Conservation (phyloP, 1,140 invertebrate genomes). For the Notospermus geniculatus region DNA sequence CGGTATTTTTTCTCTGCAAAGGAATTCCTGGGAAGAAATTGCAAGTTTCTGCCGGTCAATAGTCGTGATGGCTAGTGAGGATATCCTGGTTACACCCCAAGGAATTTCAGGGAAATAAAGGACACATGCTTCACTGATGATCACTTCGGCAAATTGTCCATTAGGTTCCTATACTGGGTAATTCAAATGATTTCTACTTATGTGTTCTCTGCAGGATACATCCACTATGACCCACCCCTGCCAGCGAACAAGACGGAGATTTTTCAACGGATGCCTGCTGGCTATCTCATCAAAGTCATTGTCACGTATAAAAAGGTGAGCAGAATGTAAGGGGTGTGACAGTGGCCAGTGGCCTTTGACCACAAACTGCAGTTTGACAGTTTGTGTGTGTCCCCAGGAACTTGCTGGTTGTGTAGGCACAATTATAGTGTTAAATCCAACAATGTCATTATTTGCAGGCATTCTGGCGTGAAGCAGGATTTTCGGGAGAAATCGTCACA, state of each 20-base stretch:
- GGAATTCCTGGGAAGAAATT: conserved; percentile 33
- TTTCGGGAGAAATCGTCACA: conserved; percentile 55
- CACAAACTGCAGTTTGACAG: neutral
- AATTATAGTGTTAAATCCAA: neutral
- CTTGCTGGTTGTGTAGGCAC: neutral
- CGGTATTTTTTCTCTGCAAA: no score
- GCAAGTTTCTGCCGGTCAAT: no score
- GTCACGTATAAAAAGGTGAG: conserved; percentile 53
- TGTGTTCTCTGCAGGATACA: conserved; percentile 40
- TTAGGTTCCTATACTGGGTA: no score
- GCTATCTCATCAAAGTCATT: conserved; percentile 53
- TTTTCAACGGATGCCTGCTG: conserved; percentile 47
- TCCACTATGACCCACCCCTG: conserved; percentile 48
- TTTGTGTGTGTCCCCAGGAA: neutral
- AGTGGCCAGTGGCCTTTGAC: no score
- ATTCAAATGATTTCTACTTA: no score
- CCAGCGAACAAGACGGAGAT: conserved; percentile 41
- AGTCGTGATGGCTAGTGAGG: no score
- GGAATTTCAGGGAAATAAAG: no score
- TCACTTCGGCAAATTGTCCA: no score
- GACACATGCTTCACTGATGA: no score
- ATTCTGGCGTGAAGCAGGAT: conserved; percentile 54
- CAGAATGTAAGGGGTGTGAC: no score
- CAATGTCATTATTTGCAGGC: conserved; percentile 34
- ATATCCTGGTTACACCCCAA: no score